These are phyloP conservation scores for Rhinolophus ferrumequinum DNA, from an alignment of 2,113 vertebrate genomes.

Conservation along the genomic window DNA sequence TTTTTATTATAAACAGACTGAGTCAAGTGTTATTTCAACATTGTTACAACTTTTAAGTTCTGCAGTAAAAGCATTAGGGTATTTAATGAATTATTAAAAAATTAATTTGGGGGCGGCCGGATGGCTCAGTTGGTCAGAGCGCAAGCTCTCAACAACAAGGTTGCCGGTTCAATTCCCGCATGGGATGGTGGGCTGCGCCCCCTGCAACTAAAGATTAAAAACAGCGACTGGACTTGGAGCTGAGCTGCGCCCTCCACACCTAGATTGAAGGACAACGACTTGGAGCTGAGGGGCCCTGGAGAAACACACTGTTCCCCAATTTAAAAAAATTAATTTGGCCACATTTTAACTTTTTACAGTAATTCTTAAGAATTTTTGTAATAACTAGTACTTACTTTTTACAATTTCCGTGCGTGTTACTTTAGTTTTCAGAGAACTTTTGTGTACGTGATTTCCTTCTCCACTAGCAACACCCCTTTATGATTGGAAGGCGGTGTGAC, in stretches of 20 bases:
- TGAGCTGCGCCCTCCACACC: too few relatives aligned
- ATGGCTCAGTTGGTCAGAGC: too few relatives aligned
- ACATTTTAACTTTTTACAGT: background rate
- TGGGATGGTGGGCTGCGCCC: too few relatives aligned
- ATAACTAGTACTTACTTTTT: background rate
- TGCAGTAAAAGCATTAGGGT: background rate
- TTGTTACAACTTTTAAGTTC: constrained; percentile 26
- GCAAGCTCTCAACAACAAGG: too few relatives aligned
- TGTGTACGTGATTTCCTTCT: background rate
- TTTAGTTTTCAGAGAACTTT: constrained; percentile 1
- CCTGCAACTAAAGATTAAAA: too few relatives aligned
- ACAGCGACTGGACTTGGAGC: too few relatives aligned
- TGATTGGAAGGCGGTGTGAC: background rate
- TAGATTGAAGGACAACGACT: too few relatives aligned
- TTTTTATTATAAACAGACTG: constrained; percentile 12
- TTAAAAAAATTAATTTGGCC: background rate
- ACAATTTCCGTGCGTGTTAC: background rate
- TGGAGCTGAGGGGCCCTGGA: too few relatives aligned
- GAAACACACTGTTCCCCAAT: too few relatives aligned
- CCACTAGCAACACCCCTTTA: background rate
- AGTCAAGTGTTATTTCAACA: constrained; percentile 13
- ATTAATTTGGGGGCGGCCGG: background rate
- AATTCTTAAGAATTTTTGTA: constrained; percentile 14
- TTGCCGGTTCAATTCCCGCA: too few relatives aligned
- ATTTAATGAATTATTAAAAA: background rate